Percentiles rank a stretch among this genome's conserved stretches.
phyloP scores from a whole-genome alignment of 2,113 vertebrate species.

The Lycaon pictus region DNA sequence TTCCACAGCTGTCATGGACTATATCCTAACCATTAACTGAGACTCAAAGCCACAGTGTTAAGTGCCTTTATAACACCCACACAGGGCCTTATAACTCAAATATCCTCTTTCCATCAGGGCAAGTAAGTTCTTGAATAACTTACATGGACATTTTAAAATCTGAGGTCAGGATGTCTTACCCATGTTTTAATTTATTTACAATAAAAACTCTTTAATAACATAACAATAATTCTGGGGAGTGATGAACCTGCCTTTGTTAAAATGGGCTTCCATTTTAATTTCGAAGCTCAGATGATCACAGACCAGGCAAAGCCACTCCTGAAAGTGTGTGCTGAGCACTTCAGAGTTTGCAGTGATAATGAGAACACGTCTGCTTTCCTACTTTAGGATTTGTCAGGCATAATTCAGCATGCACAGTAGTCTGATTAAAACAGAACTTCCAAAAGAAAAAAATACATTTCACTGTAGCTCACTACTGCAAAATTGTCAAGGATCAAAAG shows the following conservation, averaged over 20 bases:
- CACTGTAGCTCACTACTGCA: neutral
- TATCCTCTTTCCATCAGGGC: neutral
- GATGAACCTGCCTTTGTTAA: neutral
- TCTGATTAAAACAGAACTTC: neutral
- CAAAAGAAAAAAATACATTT: neutral
- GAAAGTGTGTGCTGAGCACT: neutral
- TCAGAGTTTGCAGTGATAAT: neutral
- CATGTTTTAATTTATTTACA: constrained; percentile 15
- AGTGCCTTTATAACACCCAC: neutral
- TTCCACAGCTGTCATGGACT: neutral
- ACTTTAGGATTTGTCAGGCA: neutral
- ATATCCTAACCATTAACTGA: neutral
- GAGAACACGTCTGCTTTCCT: neutral
- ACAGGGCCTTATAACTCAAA: neutral
- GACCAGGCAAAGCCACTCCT: neutral
- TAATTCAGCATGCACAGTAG: neutral
- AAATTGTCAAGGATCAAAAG: neutral
- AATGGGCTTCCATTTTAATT: neutral
- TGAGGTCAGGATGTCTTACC: neutral
- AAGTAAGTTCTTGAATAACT: neutral
- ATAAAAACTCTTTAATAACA: neutral
- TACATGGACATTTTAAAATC: neutral
- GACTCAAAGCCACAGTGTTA: neutral
- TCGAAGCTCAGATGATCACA: neutral
- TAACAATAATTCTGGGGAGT: neutral